phyloP scores from a whole-genome alignment of 2,797 vertebrate genomes.

The Caiman crocodilus region DNA sequence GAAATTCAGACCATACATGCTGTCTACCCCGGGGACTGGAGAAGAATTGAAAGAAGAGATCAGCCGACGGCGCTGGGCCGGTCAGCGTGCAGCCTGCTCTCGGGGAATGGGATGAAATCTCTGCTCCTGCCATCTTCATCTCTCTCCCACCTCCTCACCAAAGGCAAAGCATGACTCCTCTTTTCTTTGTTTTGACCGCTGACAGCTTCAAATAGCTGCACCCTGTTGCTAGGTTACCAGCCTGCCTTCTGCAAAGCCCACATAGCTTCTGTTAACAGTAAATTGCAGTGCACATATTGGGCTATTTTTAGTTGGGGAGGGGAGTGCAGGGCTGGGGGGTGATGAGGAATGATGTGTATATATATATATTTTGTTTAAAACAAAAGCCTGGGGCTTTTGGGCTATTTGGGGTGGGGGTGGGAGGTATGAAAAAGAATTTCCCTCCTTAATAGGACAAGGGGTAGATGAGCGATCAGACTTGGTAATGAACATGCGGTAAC shows the following conservation, averaged over 20 bases:
- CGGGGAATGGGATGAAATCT: background rate
- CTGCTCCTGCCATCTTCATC: background rate
- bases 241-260: constrained; percentile 61
- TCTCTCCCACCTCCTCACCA: background rate
- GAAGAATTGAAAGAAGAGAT: background rate
- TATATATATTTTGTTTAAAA: background rate
- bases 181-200: constrained; percentile 61
- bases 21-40: background rate
- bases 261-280: constrained; percentile 55
- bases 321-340: background rate
- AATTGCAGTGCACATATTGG: constrained; percentile 63
- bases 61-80: background rate
- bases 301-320: constrained; percentile 70
- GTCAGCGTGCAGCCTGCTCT: background rate
- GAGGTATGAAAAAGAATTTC: background rate
- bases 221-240: constrained; percentile 82
- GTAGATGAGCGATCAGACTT: constrained; percentile 17
- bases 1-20: fast-evolving
- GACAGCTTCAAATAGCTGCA: constrained; percentile 62
- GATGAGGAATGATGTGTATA: background rate
- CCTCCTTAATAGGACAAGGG: constrained; percentile 13
- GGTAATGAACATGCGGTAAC: constrained; percentile 42
- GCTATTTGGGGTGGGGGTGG: background rate
- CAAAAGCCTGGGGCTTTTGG: background rate
- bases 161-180: constrained; percentile 22